These are phyloP conservation scores for Drosophila baimaii DNA, from an alignment of 1,140 invertebrate genomes.

Conservation along the genomic window DNA sequence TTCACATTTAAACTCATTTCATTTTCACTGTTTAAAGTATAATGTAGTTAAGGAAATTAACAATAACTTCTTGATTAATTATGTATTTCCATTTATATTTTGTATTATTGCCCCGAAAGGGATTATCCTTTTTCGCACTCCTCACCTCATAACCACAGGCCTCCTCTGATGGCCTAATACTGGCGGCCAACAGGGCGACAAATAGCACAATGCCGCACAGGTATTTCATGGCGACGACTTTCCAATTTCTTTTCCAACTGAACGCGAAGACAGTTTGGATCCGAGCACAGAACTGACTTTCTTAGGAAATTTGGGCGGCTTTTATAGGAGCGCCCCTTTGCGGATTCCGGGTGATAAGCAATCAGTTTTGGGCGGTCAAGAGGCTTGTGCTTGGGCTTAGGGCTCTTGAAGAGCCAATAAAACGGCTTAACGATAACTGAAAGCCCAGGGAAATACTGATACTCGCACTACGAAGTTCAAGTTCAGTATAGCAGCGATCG, in stretches of 20 bases:
- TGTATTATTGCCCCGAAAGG: neutral
- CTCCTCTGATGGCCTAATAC: conserved; percentile 40
- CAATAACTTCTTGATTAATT: neutral
- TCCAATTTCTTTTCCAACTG: conserved; percentile 25
- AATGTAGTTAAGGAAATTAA: too few relatives aligned
- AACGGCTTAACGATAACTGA: conserved; percentile 27
- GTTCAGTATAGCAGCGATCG: conserved; percentile 30
- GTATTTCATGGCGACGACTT: conserved; percentile 38
- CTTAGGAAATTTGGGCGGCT: neutral
- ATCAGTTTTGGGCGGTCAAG: conserved; percentile 20
- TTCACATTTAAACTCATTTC: neutral
- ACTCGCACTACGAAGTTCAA: conserved; percentile 32
- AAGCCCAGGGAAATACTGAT: conserved; percentile 17
- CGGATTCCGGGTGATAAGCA: conserved; percentile 19
- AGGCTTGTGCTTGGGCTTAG: conserved; percentile 42
- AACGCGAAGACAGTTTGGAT: conserved; percentile 10
- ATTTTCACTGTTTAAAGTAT: neutral
- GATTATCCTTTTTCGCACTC: neutral
- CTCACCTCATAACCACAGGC: conserved; percentile 68
- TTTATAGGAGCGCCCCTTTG: conserved; percentile 28
- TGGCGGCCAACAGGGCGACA: conserved; percentile 34
- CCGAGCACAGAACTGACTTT: conserved; percentile 37
- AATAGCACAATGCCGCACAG: conserved; percentile 39
- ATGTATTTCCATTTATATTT: neutral
- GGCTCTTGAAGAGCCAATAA: conserved; percentile 27